These are phyloP conservation scores for Miltochrista miniata DNA, from an alignment of 2,888 invertebrate species.

Conservation along the genomic window DNA sequence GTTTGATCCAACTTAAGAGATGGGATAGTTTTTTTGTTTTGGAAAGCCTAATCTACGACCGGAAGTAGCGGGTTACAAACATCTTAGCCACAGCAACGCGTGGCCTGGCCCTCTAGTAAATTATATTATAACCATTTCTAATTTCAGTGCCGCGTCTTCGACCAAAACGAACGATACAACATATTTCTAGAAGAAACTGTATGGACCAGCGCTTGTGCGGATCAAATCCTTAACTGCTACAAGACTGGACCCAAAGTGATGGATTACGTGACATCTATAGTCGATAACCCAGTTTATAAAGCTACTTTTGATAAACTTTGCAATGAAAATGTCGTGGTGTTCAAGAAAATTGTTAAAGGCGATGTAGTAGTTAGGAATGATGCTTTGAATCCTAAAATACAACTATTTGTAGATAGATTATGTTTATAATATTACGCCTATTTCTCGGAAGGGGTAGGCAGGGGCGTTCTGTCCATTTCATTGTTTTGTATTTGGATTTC, in stretches of 20 bases:
- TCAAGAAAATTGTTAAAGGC: constrained; percentile 35
- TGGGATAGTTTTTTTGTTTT: no score
- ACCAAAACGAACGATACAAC: constrained; percentile 86
- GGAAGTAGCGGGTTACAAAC: no score
- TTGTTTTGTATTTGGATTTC: no score
- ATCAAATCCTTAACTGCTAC: constrained; percentile 30
- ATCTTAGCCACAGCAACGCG: no score
- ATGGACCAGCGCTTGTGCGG: constrained; percentile 60
- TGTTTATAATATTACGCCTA: background rate
- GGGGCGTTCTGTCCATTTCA: no score
- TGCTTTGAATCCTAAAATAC: constrained; percentile 52
- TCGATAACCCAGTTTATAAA: constrained; percentile 30
- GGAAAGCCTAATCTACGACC: no score
- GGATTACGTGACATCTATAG: constrained; percentile 18
- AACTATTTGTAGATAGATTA: constrained; percentile 44
- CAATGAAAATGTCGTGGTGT: constrained; percentile 42
- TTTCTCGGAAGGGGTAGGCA: no score
- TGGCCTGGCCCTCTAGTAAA: no score
- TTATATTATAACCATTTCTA: background rate
- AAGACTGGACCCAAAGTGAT: background rate
- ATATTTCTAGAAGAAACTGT: constrained; percentile 81
- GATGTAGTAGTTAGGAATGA: constrained; percentile 20
- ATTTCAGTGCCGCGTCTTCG: constrained; percentile 84
- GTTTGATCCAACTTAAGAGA: no score
- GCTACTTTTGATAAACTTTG: constrained; percentile 49